Percentiles rank a stretch among this genome's conserved stretches.
These are phyloP conservation scores for Caranx ignobilis DNA, from an alignment of 2,113 vertebrate genomes.

Conservation along the genomic window DNA sequence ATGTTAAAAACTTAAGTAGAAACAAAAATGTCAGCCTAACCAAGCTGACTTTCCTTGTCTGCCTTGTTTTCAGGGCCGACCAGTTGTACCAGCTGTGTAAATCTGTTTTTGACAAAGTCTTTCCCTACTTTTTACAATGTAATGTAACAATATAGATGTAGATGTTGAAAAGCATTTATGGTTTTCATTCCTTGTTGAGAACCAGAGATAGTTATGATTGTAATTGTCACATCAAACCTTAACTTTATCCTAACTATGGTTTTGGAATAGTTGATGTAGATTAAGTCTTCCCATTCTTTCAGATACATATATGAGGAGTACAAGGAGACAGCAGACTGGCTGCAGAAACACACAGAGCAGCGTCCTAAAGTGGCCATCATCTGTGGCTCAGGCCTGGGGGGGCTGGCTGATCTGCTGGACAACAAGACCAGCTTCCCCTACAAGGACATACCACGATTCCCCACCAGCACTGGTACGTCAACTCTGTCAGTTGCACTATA, in stretches of 20 bases:
- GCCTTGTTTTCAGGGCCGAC: no score
- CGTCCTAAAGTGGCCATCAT: conserved; percentile 85
- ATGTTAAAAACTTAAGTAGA: neutral
- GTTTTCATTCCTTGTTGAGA: neutral
- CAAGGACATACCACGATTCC: conserved; percentile 85
- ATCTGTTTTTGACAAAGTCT: neutral
- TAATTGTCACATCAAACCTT: neutral
- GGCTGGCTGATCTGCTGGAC: conserved; percentile 80
- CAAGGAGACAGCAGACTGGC: conserved; percentile 83
- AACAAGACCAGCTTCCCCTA: conserved; percentile 78
- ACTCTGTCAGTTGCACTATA: neutral
- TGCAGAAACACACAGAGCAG: conserved; percentile 63
- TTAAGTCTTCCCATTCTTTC: neutral
- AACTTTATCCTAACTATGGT: neutral
- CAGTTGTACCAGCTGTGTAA: no score
- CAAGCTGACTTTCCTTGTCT: neutral
- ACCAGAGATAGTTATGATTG: neutral
- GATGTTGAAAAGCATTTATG: neutral
- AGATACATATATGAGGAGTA: conserved; percentile 81
- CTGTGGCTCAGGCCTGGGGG: conserved; percentile 88
- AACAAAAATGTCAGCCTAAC: neutral
- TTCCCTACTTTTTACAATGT: neutral
- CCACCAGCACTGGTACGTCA: conserved; percentile 77
- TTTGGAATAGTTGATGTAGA: neutral
- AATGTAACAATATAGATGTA: neutral